These are phyloP conservation scores for Pocillopora verrucosa DNA, from an alignment of 64 coral and sea anemone genomes.

Conservation along the genomic window DNA sequence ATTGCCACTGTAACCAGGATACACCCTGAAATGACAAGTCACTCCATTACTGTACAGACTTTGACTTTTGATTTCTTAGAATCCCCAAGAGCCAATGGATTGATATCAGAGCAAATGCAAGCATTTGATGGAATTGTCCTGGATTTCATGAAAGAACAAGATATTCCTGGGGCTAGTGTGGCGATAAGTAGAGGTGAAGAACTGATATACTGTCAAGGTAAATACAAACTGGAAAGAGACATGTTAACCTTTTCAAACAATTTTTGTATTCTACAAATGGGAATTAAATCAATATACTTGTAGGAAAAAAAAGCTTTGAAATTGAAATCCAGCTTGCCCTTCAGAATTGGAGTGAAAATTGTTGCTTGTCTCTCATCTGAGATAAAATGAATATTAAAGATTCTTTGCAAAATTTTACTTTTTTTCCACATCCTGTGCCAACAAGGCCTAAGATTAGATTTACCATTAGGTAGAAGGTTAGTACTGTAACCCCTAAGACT, in stretches of 20 bases:
- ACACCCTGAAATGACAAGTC: background rate
- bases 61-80: background rate
- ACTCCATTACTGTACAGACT: background rate
- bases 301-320: too few species aligned
- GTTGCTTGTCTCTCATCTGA: too few species aligned
- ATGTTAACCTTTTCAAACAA: background rate
- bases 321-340: too few species aligned
- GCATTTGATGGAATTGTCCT: conserved; percentile 12
- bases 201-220: conserved; percentile 28
- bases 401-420: too few species aligned
- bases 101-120: background rate
- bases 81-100: conserved; percentile 4
- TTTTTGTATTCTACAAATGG: too few species aligned
- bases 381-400: too few species aligned
- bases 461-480: too few species aligned
- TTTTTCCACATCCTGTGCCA: too few species aligned
- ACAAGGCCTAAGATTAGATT: too few species aligned
- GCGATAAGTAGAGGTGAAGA: conserved; percentile 25
- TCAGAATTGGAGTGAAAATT: too few species aligned
- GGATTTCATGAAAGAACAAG: conserved; percentile 36
- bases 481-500: too few species aligned
- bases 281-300: too few species aligned
- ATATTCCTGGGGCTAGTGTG: conserved; percentile 29
- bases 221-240: background rate
- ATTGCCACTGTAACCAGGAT: background rate